phyloP scores from a whole-genome alignment of 2,113 vertebrate genomes.

The Saguinus imperator region DNA sequence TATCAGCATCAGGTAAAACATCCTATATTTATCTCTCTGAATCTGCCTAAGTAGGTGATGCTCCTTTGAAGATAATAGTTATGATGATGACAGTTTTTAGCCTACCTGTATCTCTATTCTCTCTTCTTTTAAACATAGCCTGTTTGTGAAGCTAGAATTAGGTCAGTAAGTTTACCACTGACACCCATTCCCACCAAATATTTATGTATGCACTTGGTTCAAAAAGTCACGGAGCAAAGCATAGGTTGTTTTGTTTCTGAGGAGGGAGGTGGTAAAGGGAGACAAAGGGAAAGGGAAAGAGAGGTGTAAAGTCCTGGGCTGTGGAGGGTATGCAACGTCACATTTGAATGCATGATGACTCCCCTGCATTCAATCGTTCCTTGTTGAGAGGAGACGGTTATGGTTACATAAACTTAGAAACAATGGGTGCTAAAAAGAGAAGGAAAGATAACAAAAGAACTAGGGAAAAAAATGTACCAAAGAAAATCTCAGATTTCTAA shows the following conservation, averaged over 20 bases:
- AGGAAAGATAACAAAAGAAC: not conserved
- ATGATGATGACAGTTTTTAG: not conserved
- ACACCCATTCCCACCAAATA: not conserved
- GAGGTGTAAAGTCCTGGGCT: not conserved
- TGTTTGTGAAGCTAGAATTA: not conserved
- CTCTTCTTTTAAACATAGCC: not conserved
- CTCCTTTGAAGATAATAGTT: not conserved
- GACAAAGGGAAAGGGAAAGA: no score
- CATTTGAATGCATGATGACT: conserved; percentile 12
- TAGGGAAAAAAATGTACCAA: not conserved
- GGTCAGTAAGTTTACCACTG: not conserved
- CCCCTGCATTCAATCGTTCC: not conserved
- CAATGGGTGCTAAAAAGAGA: conserved; percentile 45
- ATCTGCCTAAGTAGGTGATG: not conserved
- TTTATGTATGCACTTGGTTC: not conserved
- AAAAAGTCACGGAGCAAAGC: not conserved
- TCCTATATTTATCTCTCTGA: not conserved
- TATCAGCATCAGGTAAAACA: not conserved
- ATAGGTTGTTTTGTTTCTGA: not conserved
- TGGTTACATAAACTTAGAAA: conserved; percentile 44
- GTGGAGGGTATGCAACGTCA: not conserved
- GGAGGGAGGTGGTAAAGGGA: not conserved
- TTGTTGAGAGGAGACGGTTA: conserved; percentile 1
- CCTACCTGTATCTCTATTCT: not conserved
- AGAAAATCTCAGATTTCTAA: not conserved